Evolutionary conservation across 30 jellyfish, hydroid and myxozoan species (phyloP), one percentile per base, ranked within the genome.

Genomic region (Aurelia aurita): DNA sequence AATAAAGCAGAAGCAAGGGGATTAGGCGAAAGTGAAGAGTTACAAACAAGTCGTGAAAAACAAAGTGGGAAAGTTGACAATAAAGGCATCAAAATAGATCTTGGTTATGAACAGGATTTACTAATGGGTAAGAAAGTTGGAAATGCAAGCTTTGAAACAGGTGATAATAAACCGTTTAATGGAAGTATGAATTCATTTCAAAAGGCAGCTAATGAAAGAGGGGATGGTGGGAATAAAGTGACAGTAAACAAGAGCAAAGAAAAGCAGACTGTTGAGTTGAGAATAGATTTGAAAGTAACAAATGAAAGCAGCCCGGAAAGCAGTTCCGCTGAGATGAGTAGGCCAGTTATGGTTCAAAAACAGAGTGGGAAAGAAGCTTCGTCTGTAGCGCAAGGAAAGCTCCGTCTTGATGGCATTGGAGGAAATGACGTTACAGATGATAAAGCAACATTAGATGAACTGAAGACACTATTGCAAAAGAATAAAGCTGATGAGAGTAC

Each of bases 321-420:
- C 68, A 44, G 63, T 20, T 20, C 89, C 3, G 32, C 25, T 28
- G 89, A 64, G 34, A 21, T 39, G 32, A 27, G 31, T n/a, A 61
- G 43, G 71, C 27, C 80, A 35, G 32, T 46, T 19, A 27, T 19
- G 39, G 22, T 27, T 10, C 39, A 7, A 5, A 46, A 20, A 6
- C 55, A 45, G 22, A 23, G 13, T n/a, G 80, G 22, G 35, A 45
- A 46, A 11, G 58, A 78, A 14, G 72, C 26, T 25, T 18, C 55
- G 14, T 20, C 28, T 13, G 66, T 35, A 11, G 65, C 57, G 2
- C 54, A 27, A 34, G 69, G 28, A 23, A n/a, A 58, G 29, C 23
- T 80, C 11, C 25, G 90, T 68, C 82, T 80, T 1, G 82, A 80
- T 54, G 90, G 90, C 4, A 6, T 65, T 26, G 81, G 90, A 15